Evolutionary conservation across 2,113 vertebrate genomes (phyloP), one percentile per base, ranked within the genome.

Genomic region (Prietella phreatophila): DNA sequence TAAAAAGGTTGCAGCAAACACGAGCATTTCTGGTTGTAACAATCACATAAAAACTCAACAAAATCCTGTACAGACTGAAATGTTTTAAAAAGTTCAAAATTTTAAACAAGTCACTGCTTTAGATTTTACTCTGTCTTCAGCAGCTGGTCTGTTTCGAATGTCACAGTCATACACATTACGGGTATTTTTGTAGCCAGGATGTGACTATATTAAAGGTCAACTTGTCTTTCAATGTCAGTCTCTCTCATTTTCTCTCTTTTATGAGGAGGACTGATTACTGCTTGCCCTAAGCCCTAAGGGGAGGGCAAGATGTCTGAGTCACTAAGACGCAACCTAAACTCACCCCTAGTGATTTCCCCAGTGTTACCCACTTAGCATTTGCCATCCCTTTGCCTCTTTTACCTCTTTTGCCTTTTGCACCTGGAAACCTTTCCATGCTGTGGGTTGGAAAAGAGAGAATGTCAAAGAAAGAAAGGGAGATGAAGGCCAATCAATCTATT

Each of bases 291-390:
- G 81, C 63, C 47, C 10, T 61, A 83, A 33, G 58, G 58, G 30
- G 78, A 88, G 76, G 63, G 67, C 58, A 85, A 55, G 27, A 20
- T 61, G 69, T 63, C 71, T 69, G 73, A 84, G 76, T 86, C 84
- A 88, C 63, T 83, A 86, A 82, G 79, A 75, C 61, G 81, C 89
- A 88, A 90, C 84, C 87, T 90, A 71, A 83, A 84, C 63, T 85
- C 81, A 88, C 83, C 85, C 85, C 84, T 88, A 61, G 71, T 69
- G 69, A 79, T 63, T 88, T 53, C n/a, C 58, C 67, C 75, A 58
- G 30, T 56, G 47, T 78, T 81, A 53, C 78, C 30, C 78, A 82
- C 73, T 90, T 84, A 85, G 60, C 60, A 86, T 61, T 87, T 88
- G 84, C 69, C 84, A 84, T 80, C 78, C 39, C 83, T 69, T 14